These are phyloP conservation scores for Marmota monax DNA, from an alignment of 2,113 vertebrate genomes.

Conservation along the genomic window DNA sequence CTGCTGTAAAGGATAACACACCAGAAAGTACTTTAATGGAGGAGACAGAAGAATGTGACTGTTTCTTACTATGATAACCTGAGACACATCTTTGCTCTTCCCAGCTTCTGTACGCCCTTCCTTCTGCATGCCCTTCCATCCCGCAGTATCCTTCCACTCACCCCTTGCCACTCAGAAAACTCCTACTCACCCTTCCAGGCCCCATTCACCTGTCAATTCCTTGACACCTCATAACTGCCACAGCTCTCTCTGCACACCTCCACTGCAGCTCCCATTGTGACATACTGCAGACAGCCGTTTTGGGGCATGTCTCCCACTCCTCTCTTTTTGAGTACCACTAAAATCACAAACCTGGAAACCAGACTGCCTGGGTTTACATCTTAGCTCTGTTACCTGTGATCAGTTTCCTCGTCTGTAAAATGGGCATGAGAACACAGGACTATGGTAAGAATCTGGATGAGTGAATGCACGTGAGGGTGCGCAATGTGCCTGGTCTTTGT, in stretches of 20 bases:
- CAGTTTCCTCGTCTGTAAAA: neutral
- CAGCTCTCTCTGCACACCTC: fast-evolving
- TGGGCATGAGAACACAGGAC: neutral
- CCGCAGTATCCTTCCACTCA: neutral
- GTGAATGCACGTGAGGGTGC: neutral
- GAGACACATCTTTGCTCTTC: neutral
- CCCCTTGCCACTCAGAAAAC: neutral
- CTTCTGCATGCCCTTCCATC: neutral
- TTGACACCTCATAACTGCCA: fast-evolving
- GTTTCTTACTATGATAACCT: neutral
- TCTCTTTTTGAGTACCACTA: neutral
- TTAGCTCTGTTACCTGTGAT: neutral
- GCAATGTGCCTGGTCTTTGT: neutral
- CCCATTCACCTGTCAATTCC: too few relatives aligned
- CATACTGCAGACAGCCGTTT: neutral
- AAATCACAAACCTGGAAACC: neutral
- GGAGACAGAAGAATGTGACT: fast-evolving
- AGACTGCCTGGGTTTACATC: neutral
- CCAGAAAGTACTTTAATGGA: neutral
- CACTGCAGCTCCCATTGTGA: fast-evolving
- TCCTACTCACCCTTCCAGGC: neutral
- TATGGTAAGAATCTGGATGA: neutral
- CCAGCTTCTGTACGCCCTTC: neutral
- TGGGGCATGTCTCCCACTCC: fast-evolving
- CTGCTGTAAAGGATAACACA: neutral